These are phyloP conservation scores for Aleiodes testaceus DNA, from an alignment of 2,888 invertebrate species.

Conservation along the genomic window DNA sequence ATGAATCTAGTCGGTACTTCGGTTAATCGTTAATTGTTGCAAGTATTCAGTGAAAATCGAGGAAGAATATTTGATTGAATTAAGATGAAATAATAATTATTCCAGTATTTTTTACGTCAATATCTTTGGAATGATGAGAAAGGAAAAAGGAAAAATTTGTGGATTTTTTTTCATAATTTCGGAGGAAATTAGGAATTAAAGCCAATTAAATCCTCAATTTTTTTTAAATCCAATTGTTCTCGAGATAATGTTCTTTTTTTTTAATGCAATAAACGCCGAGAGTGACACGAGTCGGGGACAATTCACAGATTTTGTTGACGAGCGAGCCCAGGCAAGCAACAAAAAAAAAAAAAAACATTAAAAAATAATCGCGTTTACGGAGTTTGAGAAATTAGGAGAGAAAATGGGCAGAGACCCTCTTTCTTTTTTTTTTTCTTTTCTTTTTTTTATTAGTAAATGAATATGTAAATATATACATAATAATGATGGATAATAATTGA, in stretches of 20 bases:
- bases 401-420: slow-evolving; percentile 6
- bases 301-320: slow-evolving; percentile 39
- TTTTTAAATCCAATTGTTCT: neutral
- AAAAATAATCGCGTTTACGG: slow-evolving; percentile 25
- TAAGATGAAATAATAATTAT: slow-evolving; percentile 28
- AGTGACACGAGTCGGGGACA: slow-evolving; percentile 38
- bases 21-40: neutral
- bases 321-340: slow-evolving; percentile 37
- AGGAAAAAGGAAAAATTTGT: neutral
- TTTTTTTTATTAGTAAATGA: slow-evolving; percentile 28
- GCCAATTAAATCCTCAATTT: neutral
- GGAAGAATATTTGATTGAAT: slow-evolving; percentile 9
- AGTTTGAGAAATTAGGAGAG: slow-evolving; percentile 28
- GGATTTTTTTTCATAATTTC: too few species aligned
- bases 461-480: slow-evolving; percentile 42
- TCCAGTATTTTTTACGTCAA: slow-evolving; percentile 6
- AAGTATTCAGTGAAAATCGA: neutral
- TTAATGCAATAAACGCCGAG: slow-evolving; percentile 27
- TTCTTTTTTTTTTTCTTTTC: slow-evolving; percentile 6
- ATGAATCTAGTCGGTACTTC: slow-evolving; percentile 17
- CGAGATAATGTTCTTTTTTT: slow-evolving; percentile 3
- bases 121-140: slow-evolving; percentile 38
- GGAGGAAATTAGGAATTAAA: neutral
- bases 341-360: slow-evolving; percentile 19
- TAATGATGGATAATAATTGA: slow-evolving; percentile 53